Evolutionary conservation across 2,888 invertebrate genomes (phyloP), one percentile per base, ranked within the genome.

Genomic region (Ormyrus rosae): DNA sequence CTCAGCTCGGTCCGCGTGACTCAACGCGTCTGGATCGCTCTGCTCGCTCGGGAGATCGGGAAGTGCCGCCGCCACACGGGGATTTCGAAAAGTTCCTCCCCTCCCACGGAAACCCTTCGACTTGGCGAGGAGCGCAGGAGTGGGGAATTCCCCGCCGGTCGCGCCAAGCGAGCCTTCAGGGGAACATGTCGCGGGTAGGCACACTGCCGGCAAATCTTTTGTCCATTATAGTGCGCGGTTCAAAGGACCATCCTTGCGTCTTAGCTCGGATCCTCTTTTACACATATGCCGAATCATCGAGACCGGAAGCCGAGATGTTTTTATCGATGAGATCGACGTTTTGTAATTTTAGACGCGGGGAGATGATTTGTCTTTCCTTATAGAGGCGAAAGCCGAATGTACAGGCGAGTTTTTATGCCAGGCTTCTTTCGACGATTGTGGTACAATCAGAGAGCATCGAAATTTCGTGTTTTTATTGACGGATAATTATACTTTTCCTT

Each of bases 1-100:
- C 34, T 34, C 34, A 34, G 34, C 34, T 34, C 34, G 81, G 78
- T 81, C 84, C 86, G 87, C 87, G 87, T 89, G 90, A 90, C 87
- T 89, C 88, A 89, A 85, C 55, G 72, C 83, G 85, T 84, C 85
- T 84, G 84, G 85, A 83, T 84, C 83, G 83, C 86, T 34, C 4
- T 34, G 85, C 86, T 76, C 67, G 72, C 56, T 34, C 50, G 46
- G 13, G 65, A 19, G 80, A 60, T 73, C 86, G 88, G 84, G 81
- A 86, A 84, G 88, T 89, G 90, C 85, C 87, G 89, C 90, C 90
- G 86, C 88, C 89, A 83, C 85, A 82, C 89, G 90, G 89, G 89
- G 86, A 89, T 90, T 88, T 89, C 89, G 88, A 83, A 82, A 90
- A 90, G 85, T 85, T 83, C 75, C 34, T 34, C 34, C 34, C 34